Conservation (phyloP, 2,797 vertebrate genomes). For the Syngnathus acus region DNA sequence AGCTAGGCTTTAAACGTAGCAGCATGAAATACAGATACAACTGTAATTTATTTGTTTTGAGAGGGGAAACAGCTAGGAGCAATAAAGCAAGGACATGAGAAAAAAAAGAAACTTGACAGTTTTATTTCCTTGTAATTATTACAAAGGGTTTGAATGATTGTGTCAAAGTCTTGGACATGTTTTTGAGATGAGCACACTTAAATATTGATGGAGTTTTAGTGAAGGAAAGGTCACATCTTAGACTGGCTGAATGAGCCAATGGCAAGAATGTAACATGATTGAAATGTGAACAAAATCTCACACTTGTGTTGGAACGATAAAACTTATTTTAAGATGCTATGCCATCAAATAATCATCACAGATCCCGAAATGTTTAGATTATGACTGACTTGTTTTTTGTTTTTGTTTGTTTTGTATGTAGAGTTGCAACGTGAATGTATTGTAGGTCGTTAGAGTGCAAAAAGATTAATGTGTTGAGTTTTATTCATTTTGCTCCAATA, state of each 20-base stretch:
- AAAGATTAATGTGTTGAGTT: too few relatives aligned
- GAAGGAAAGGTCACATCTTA: conserved; percentile 41
- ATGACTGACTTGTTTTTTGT: not conserved
- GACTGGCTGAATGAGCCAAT: conserved; percentile 21
- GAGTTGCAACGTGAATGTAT: too few relatives aligned
- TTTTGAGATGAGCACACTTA: conserved; percentile 44
- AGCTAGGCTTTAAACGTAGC: conserved; percentile 17
- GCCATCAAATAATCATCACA: not conserved
- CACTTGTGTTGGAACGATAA: not conserved
- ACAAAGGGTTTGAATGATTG: conserved; percentile 30
- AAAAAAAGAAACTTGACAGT: conserved; percentile 14
- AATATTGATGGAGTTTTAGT: conserved; percentile 44
- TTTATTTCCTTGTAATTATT: conserved; percentile 46
- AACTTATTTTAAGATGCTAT: not conserved
- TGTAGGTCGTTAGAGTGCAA: too few relatives aligned
- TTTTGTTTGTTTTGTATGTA: too few relatives aligned
- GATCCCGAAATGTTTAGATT: not conserved
- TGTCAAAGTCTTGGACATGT: conserved; percentile 26
- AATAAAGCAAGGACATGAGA: conserved; percentile 42
- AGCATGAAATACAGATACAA: conserved; percentile 38
- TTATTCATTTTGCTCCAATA: too few relatives aligned
- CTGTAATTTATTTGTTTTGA: conserved; percentile 37
- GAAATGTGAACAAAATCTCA: not conserved
- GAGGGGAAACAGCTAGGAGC: conserved; percentile 30
- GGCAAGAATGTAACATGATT: not conserved